Conservation (phyloP, 2,888 invertebrate genomes). For the Hydriomena furcata region DNA sequence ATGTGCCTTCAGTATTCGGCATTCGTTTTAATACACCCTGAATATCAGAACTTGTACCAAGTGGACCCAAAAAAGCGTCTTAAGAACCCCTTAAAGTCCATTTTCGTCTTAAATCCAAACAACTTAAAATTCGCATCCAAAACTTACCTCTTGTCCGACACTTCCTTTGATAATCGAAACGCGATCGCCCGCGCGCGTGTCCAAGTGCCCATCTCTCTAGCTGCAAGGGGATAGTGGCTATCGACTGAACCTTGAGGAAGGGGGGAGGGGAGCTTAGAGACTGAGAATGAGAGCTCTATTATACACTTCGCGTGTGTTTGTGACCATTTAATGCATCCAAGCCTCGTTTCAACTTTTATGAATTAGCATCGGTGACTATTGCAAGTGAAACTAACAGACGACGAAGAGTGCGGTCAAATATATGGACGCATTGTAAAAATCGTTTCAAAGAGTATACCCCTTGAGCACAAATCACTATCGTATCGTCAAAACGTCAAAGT, state of each 20-base stretch:
- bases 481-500: no score
- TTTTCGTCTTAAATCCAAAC: slow-evolving; percentile 8
- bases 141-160: slow-evolving; percentile 13
- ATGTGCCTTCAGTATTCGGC: no score
- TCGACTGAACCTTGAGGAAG: slow-evolving; percentile 13
- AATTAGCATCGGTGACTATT: no score
- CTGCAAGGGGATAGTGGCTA: slow-evolving; percentile 19
- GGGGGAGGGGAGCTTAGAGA: not conserved
- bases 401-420: no score
- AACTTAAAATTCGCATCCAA: slow-evolving; percentile 13
- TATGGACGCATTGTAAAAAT: no score
- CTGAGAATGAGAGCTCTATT: slow-evolving; percentile 1
- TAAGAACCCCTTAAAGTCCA: not conserved
- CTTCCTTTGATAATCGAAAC: slow-evolving; percentile 34
- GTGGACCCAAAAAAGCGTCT: not conserved
- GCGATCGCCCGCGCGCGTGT: slow-evolving; percentile 32
- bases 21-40: no score
- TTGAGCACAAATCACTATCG: no score
- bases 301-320: not conserved
- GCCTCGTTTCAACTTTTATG: no score
- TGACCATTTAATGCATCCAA: not conserved
- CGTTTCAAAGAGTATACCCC: no score
- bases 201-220: slow-evolving; percentile 27
- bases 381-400: no score
- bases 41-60: no score